Evolutionary conservation across 2,888 invertebrate species (phyloP), one percentile per base, ranked within the genome.

Genomic region (Patella ulyssiponensis): DNA sequence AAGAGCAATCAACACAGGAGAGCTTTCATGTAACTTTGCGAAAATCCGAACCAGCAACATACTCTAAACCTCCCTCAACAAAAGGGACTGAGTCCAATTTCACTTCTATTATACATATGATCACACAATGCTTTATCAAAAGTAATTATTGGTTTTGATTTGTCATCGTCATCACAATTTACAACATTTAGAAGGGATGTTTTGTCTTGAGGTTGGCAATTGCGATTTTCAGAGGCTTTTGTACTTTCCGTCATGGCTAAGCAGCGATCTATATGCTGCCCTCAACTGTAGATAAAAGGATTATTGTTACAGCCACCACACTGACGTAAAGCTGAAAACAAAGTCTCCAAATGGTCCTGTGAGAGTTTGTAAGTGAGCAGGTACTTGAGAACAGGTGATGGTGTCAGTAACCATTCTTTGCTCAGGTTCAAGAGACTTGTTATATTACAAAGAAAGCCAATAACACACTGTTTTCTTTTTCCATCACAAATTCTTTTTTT

Each of bases 391-490:
- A n/a, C 15, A 12, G 53, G 71, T 54, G 17, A 7, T 70, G 69
- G 53, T 11, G 15, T 9, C 7, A 20, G n/a, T 33, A 33, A n/a
- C 0, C 56, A 56, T 5, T 15, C n/a, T 33, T 76, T 20, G 5
- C 17, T 17, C 11, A 71, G 71, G 9, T 33, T 53, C 2, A 20
- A 71, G 11, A 71, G 44, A 23, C 71, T 52, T 11, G 20, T 44
- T 11, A 76, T n/a, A 54, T 54, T 76, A 56, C 53, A 76, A 12
- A 76, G 20, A 56, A 76, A 76, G 14, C 71, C 76, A 3, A 76
- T 17, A 71, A 76, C 70, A 17, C 44, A 53, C n/a, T 70, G 53
- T 56, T 71, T 76, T 44, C 71, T 54, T 53, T 44, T 76, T 14
- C 54, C 27, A 27, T n/a, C 15, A 23, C 12, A 17, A 76, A 76